Evolutionary conservation across 2,888 invertebrate genomes (phyloP).

Genomic region (Cremastinae sp.): DNA sequence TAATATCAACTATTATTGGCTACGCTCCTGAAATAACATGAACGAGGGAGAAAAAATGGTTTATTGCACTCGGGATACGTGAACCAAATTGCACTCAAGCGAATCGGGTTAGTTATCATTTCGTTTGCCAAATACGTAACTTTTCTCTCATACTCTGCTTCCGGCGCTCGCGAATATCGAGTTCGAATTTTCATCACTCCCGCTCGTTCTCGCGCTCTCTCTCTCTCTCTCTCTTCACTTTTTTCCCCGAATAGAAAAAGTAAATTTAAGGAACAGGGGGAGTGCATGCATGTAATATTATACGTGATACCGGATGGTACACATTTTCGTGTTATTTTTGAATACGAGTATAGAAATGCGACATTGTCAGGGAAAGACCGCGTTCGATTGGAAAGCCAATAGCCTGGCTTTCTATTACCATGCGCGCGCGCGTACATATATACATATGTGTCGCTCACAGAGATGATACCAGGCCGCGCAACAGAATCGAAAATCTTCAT

Average conservation of each 20-base stretch:
- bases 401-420: background rate
- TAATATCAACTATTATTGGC: too few relatives aligned
- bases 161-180: too few relatives aligned
- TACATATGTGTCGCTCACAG: background rate
- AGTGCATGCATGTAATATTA: slow-evolving; percentile 1
- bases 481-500: background rate
- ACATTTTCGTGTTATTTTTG: background rate
- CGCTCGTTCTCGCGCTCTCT: background rate
- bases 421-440: background rate
- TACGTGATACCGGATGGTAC: slow-evolving; percentile 11
- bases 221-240: background rate
- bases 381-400: slow-evolving; percentile 33
- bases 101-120: too few relatives aligned
- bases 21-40: too few relatives aligned
- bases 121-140: too few relatives aligned
- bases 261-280: background rate
- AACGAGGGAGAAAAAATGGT: too few relatives aligned
- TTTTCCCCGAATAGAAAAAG: background rate
- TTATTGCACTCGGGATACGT: too few relatives aligned
- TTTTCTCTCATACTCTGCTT: too few relatives aligned
- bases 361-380: background rate
- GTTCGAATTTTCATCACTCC: too few relatives aligned
- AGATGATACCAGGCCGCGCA: background rate
- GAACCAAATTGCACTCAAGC: too few relatives aligned
- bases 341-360: background rate